Conservation (phyloP, 2,113 vertebrate genomes). For the Scomber japonicus region DNA sequence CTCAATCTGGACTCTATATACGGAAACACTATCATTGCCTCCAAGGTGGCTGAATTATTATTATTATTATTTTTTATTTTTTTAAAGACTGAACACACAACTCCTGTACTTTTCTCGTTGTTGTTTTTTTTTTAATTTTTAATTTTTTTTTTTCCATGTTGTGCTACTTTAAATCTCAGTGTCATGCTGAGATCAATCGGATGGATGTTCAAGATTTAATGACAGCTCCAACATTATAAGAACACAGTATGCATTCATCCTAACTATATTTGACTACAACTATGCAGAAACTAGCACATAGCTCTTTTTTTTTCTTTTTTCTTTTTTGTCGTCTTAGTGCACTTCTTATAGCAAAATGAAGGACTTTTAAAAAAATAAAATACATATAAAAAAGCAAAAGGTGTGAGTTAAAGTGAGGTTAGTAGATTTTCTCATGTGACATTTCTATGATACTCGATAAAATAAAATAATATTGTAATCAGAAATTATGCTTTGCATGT, state of each 20-base stretch:
- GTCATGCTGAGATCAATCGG: background rate
- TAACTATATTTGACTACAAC: slow-evolving; percentile 39
- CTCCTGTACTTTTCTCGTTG: background rate
- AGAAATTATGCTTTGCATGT: slow-evolving; percentile 43
- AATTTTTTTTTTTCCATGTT: no score
- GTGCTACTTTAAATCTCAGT: no score
- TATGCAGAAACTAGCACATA: slow-evolving; percentile 67
- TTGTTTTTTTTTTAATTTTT: no score
- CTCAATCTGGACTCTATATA: slow-evolving; percentile 11
- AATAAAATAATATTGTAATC: slow-evolving; percentile 25
- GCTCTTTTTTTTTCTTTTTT: slow-evolving; percentile 20
- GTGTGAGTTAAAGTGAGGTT: background rate
- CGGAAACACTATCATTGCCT: slow-evolving; percentile 44
- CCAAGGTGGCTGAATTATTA: background rate
- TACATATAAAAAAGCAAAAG: background rate
- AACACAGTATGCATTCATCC: slow-evolving; percentile 10
- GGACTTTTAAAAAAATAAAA: slow-evolving; percentile 20
- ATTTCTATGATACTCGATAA: slow-evolving; percentile 41
- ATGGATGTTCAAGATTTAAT: background rate
- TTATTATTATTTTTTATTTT: background rate
- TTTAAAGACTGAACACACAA: background rate
- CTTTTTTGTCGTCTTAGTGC: background rate
- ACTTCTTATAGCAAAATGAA: slow-evolving; percentile 48
- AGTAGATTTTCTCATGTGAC: slow-evolving; percentile 9
- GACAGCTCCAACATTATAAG: slow-evolving; percentile 16